phyloP scores from a whole-genome alignment of 2,113 vertebrate genomes.

The Anguilla rostrata region DNA sequence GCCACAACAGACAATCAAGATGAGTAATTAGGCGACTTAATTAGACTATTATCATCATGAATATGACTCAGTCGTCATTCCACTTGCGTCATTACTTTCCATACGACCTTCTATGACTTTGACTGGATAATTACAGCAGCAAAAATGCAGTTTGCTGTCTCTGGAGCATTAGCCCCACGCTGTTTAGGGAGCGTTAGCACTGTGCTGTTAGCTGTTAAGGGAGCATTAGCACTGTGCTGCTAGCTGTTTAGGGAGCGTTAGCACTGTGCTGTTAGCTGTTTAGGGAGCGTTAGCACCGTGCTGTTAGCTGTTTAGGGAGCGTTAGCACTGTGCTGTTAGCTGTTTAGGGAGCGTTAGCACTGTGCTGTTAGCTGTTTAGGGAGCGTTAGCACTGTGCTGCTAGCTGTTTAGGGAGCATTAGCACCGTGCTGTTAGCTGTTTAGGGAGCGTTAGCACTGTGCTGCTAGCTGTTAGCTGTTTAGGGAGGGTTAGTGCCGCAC shows the following conservation, averaged over 20 bases:
- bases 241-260: neutral
- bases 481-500: neutral
- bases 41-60: neutral
- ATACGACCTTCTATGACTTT: neutral
- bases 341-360: neutral
- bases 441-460: neutral
- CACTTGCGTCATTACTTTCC: neutral
- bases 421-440: neutral
- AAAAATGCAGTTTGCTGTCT: neutral
- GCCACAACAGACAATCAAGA: neutral
- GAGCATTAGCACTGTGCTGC: neutral
- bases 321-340: neutral
- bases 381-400: neutral
- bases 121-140: neutral
- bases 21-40: neutral
- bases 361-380: neutral
- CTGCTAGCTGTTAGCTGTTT: too few species aligned
- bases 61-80: neutral
- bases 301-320: neutral
- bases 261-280: neutral
- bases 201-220: neutral
- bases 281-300: neutral
- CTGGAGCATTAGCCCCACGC: neutral
- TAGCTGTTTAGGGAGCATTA: neutral
- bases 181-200: neutral